Percentiles rank a stretch among this genome's conserved stretches.
These are phyloP conservation scores for Octomys mimax DNA, from an alignment of 2,797 vertebrate genomes.

Conservation along the genomic window DNA sequence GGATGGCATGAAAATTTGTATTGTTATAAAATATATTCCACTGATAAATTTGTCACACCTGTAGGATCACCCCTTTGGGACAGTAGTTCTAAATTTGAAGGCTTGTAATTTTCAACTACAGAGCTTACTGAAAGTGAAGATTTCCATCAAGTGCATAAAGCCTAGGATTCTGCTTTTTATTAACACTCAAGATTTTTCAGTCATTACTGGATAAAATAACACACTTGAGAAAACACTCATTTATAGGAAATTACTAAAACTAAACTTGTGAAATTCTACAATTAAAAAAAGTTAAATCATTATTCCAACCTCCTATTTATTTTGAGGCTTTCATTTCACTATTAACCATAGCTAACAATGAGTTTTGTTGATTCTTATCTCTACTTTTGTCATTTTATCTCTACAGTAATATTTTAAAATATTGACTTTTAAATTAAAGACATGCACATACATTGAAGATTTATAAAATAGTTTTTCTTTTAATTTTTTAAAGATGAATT, in stretches of 20 bases:
- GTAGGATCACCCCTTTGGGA: not conserved
- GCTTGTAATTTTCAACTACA: not conserved
- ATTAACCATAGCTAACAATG: not conserved
- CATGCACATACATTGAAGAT: not conserved
- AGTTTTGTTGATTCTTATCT: not conserved
- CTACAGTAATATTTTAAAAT: not conserved
- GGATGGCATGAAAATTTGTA: not conserved
- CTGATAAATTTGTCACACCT: not conserved
- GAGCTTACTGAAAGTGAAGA: not conserved
- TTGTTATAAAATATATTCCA: not conserved
- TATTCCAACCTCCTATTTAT: not conserved
- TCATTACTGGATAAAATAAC: not conserved
- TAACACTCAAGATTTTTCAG: not conserved
- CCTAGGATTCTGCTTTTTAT: not conserved
- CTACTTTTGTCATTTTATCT: conserved; percentile 1
- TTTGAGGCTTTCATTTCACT: not conserved
- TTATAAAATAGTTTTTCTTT: not conserved
- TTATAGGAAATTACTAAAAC: not conserved
- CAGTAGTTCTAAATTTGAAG: not conserved
- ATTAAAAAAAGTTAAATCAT: not conserved
- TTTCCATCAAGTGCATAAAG: not conserved
- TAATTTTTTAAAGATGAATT: not conserved
- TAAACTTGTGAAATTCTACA: not conserved
- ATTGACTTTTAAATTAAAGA: conserved; percentile 19
- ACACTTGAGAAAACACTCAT: not conserved